phyloP scores from a whole-genome alignment of 1,140 invertebrate genomes.

The Bombus haemorrhoidalis region DNA sequence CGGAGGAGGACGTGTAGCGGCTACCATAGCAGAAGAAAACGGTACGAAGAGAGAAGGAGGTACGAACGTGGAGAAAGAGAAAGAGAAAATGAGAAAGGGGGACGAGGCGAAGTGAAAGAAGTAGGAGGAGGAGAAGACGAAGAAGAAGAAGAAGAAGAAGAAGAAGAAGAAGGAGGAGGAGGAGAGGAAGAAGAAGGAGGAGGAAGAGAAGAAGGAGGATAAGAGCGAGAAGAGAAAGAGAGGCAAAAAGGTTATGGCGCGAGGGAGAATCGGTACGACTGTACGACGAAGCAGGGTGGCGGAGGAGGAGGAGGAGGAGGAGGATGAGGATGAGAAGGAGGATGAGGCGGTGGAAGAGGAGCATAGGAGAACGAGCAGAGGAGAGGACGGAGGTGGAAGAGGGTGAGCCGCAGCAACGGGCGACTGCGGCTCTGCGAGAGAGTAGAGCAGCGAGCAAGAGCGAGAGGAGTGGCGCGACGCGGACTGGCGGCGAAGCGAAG shows the following conservation, averaged over 20 bases:
- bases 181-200: neutral
- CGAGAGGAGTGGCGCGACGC: slow-evolving; percentile 35
- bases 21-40: neutral
- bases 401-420: slow-evolving; percentile 30
- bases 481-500: slow-evolving; percentile 31
- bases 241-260: slow-evolving; percentile 37
- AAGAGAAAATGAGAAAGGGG: slow-evolving; percentile 16
- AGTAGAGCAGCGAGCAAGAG: slow-evolving; percentile 1
- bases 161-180: neutral
- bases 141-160: neutral
- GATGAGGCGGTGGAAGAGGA: neutral
- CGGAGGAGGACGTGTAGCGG: neutral
- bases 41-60: neutral
- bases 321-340: neutral
- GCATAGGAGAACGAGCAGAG: neutral
- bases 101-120: slow-evolving; percentile 15
- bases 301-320: neutral
- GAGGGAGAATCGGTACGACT: slow-evolving; percentile 48
- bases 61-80: slow-evolving; percentile 22
- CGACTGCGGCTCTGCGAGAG: slow-evolving; percentile 46
- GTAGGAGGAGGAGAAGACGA: neutral
- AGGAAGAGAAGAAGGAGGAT: neutral
- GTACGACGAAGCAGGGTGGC: slow-evolving; percentile 47
- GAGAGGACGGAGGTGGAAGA: slow-evolving; percentile 1
- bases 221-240: neutral